A percentile compares a stretch with the other conserved stretches of the same genome.
phyloP scores from a whole-genome alignment of 2,113 vertebrate genomes.

The Danionella cerebrum region DNA sequence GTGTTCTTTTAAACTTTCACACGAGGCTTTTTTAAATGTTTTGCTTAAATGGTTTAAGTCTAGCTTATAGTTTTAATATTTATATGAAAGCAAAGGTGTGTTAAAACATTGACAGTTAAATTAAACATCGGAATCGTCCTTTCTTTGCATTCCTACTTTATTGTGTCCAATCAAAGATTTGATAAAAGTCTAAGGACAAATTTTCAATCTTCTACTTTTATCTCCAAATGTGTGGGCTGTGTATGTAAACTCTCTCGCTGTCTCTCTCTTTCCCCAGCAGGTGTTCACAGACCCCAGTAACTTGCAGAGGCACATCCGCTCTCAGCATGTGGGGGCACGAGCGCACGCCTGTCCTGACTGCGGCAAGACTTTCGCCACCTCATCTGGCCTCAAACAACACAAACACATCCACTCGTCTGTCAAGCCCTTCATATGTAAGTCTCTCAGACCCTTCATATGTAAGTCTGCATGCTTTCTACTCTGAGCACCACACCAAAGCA shows the following conservation, averaged over 20 bases:
- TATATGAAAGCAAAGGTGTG: too few species aligned
- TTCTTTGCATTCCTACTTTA: too few species aligned
- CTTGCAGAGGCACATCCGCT: conserved; percentile 99
- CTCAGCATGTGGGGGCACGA: conserved; percentile 95
- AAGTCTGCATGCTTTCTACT: conserved; percentile 60
- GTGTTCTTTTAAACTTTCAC: too few species aligned
- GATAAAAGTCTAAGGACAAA: too few species aligned
- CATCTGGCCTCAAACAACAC: conserved; percentile 98
- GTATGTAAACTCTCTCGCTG: conserved; percentile 29
- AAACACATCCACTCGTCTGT: conserved; percentile 99
- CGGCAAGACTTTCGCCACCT: conserved; percentile 98
- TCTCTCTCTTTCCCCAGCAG: conserved; percentile 91
- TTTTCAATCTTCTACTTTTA: neutral
- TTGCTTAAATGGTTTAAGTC: too few species aligned
- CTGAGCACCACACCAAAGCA: conserved; percentile 28
- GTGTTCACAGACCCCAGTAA: conserved; percentile 99
- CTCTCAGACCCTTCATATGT: conserved; percentile 76
- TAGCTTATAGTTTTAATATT: too few species aligned
- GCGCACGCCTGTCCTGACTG: conserved; percentile 97
- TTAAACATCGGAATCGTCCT: too few species aligned
- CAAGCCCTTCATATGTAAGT: conserved; percentile 99
- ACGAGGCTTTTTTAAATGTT: too few species aligned
- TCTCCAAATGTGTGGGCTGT: neutral
- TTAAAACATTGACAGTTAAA: too few species aligned
- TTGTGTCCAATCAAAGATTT: too few species aligned